Conservation (phyloP, 2,888 invertebrate species). For the Meiosimyza platycephala region DNA sequence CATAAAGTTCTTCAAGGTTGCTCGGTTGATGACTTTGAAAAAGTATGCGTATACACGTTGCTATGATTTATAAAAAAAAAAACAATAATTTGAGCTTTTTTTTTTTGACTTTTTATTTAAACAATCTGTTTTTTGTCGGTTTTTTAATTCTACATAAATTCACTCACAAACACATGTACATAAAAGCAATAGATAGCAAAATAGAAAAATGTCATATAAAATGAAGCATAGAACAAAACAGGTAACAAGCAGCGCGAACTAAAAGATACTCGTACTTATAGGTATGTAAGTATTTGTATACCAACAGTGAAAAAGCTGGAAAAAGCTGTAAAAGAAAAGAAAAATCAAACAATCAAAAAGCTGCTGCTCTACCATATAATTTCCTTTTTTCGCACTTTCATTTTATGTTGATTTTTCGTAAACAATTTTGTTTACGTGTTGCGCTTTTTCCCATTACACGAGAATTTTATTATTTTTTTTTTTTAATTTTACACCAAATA, state of each 20-base stretch:
- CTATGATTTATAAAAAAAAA: conserved; percentile 21
- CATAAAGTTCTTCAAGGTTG: conserved; percentile 58
- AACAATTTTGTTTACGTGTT: conserved; percentile 50
- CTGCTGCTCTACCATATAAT: neutral
- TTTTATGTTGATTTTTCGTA: conserved; percentile 59
- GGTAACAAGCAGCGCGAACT: neutral
- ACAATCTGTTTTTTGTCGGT: neutral
- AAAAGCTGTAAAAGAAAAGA: no score
- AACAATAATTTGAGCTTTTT: conserved; percentile 1
- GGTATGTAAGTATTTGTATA: neutral
- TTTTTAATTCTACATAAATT: neutral
- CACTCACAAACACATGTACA: neutral
- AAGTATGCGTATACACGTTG: conserved; percentile 46
- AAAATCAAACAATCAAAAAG: no score
- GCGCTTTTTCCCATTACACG: conserved; percentile 36
- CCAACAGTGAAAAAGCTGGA: no score
- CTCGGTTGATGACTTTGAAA: conserved; percentile 64
- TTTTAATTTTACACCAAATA: neutral
- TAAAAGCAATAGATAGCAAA: conserved; percentile 9
- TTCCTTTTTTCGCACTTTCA: conserved; percentile 32
- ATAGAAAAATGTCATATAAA: conserved; percentile 46
- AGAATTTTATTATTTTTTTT: conserved; percentile 26
- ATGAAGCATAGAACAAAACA: conserved; percentile 12
- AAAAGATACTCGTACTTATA: neutral
- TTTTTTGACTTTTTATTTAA: conserved; percentile 10